A percentile compares a stretch with the other conserved stretches of the same genome.
Evolutionary conservation across 1,140 invertebrate species (phyloP).

Genomic region (Hirudo medicinalis): DNA sequence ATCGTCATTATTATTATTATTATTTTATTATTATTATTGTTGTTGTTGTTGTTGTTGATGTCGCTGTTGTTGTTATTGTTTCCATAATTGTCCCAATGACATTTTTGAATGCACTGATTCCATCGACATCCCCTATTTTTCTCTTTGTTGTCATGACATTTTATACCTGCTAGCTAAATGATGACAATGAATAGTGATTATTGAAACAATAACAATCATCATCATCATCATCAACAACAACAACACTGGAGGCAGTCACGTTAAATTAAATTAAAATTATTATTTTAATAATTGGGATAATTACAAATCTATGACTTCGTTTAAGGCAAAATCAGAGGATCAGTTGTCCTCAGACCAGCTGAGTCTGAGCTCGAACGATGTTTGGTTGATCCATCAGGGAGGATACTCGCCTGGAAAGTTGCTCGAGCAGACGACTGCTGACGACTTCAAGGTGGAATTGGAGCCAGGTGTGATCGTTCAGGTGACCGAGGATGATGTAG

Average conservation of each 20-base stretch:
- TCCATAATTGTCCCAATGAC: no score
- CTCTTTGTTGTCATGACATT: not conserved
- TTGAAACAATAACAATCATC: no score
- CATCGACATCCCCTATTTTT: no score
- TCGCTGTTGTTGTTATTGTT: not conserved
- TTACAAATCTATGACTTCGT: conserved; percentile 24
- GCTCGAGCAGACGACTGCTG: conserved; percentile 40
- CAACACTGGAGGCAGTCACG: no score
- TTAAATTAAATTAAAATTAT: no score
- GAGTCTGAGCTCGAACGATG: conserved; percentile 62
- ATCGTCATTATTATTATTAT: no score
- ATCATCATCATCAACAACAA: no score
- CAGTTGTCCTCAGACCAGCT: conserved; percentile 62
- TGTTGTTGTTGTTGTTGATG: not conserved
- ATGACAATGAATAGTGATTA: not conserved
- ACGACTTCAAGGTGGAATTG: conserved; percentile 59
- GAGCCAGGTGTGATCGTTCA: conserved; percentile 59
- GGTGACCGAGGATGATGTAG: conserved; percentile 82
- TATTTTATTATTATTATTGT: conserved; percentile 45
- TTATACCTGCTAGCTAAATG: not conserved
- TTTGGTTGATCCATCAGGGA: conserved; percentile 78
- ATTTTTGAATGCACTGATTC: no score
- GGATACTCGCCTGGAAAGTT: conserved; percentile 66
- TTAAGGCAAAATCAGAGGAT: conserved; percentile 65
- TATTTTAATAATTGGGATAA: no score